Conservation (phyloP, 2,888 invertebrate genomes). For the Ophion ventricosus region DNA sequence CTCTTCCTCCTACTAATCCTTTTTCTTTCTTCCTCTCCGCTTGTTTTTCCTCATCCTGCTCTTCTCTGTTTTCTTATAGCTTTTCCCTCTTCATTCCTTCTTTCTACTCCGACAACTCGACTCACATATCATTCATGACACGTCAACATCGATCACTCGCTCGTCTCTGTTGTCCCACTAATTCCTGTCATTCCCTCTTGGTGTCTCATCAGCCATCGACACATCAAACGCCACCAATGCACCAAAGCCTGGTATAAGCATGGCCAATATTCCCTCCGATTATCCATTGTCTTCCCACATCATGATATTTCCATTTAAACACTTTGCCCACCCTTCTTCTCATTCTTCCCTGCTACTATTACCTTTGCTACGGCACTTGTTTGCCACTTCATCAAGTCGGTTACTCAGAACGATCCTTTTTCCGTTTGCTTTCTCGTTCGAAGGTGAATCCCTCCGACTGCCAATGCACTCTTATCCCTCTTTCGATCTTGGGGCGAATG, state of each 20-base stretch:
- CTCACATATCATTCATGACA: neutral
- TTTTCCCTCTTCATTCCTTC: neutral
- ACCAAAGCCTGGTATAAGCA: neutral
- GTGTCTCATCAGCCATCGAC: neutral
- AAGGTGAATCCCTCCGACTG: neutral
- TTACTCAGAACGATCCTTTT: conserved; percentile 15
- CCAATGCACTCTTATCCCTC: neutral
- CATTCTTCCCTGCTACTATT: neutral
- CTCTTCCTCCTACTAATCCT: too few relatives aligned
- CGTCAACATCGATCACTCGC: neutral
- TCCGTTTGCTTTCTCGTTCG: conserved; percentile 3
- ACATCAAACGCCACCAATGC: neutral
- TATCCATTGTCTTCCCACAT: conserved; percentile 48
- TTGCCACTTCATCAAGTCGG: neutral
- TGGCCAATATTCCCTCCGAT: conserved; percentile 21
- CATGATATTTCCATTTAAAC: conserved; percentile 45
- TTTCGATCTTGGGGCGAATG: neutral
- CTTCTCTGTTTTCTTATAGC: neutral
- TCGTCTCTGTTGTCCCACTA: neutral
- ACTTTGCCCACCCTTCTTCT: conserved; percentile 7
- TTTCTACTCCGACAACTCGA: neutral
- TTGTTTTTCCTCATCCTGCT: neutral
- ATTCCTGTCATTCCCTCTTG: neutral
- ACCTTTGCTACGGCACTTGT: conserved; percentile 14
- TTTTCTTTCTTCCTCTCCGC: too few relatives aligned